Evolutionary conservation across 1,140 invertebrate genomes (phyloP), one percentile per base, ranked within the genome.

Genomic region (Neodiprion virginianus): DNA sequence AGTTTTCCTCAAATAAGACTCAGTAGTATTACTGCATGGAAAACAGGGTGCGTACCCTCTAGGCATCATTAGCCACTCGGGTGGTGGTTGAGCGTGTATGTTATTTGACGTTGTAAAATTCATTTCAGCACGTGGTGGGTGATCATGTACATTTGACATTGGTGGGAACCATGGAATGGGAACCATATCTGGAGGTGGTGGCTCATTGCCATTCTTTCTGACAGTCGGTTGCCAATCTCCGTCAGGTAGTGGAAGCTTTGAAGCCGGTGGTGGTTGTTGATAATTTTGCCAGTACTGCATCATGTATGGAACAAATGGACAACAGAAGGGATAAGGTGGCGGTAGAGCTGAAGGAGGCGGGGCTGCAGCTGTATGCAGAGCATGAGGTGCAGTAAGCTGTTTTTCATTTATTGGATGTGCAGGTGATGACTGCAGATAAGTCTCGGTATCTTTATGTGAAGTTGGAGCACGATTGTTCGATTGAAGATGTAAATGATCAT

Each of bases 221-320:
- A 12, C n/a, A 12, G 53, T 61, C 53, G 3, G 53, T 14, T 61
- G 11, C 53, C 53, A 61, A 17, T 61, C 53, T 17, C 11, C 8
- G 11, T 61, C 53, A 12, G 53, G 53, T 8, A 17, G 53, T 40
- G 28, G 28, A 40, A 40, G 28, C 28, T 40, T 40, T 5, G 28
- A 40, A 5, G 28, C 28, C 28, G 28, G 28, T 8, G 53, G 53
- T 61, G 53, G 53, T 61, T 61, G 53, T 8, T 61, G 53, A 61
- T 61, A 14, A 61, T 61, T 61, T 61, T 61, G 53, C 53, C 53
- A 61, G 53, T 61, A 61, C n/a, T 61, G 53, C 53, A 61, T 61
- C 53, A 61, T 61, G 8, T 61, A 61, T 8, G 53, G 53, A 61
- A 8, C 7, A 61, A 14, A 61, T 14, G 53, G 53, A 61, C 53